A percentile compares a stretch with the other conserved stretches of the same genome.
Conservation (phyloP, 2,888 invertebrate genomes). For the Cephus pygmeus region DNA sequence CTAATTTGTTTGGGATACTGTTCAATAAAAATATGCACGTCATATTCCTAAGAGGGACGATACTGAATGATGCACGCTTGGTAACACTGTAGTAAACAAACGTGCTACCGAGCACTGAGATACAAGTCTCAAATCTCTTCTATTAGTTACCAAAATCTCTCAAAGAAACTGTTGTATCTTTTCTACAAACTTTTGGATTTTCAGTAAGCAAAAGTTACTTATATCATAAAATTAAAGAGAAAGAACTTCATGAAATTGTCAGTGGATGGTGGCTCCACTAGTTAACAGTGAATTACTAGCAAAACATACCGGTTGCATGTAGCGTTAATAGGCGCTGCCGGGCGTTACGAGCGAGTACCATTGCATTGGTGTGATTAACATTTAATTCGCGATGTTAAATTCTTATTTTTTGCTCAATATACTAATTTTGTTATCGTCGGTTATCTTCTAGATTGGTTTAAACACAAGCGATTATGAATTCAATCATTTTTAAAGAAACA, state of each 20-base stretch:
- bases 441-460: background rate
- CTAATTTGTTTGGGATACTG: background rate
- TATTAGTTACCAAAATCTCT: background rate
- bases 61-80: background rate
- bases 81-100: conserved; percentile 2
- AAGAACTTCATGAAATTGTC: background rate
- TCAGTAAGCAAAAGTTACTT: background rate
- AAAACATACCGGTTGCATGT: background rate
- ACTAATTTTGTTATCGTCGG: background rate
- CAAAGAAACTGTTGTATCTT: background rate
- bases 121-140: background rate
- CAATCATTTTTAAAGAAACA: background rate
- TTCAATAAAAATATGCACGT: background rate
- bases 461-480: background rate
- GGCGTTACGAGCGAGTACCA: background rate
- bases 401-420: background rate
- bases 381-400: background rate
- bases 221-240: background rate
- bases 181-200: background rate
- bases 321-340: background rate
- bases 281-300: background rate
- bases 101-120: background rate
- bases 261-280: background rate
- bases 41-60: background rate
- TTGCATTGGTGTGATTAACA: background rate